These are phyloP conservation scores for Urophycis tenuis DNA, from an alignment of 2,797 vertebrate genomes.

Conservation along the genomic window DNA sequence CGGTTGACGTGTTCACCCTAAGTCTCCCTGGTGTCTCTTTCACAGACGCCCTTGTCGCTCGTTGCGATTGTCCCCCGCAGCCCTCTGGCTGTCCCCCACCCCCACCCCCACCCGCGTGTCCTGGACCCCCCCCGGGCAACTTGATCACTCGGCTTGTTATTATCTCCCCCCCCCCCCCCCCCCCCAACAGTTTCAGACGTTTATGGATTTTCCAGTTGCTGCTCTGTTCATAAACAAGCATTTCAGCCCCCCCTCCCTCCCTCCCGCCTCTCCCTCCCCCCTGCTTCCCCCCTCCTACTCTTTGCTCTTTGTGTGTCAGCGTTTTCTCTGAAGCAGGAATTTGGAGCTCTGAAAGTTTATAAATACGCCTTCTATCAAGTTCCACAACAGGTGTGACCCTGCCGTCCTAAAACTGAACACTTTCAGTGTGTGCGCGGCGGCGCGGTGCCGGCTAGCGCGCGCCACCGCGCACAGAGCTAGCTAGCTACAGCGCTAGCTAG, in stretches of 20 bases:
- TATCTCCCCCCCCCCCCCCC: slow-evolving; percentile 82
- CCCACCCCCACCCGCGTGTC: not conserved
- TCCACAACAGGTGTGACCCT: slow-evolving; percentile 99
- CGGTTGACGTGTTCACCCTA: not conserved
- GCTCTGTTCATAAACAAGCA: slow-evolving; percentile 92
- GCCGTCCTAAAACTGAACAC: slow-evolving; percentile 99
- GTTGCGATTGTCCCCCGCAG: not conserved
- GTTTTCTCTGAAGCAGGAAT: slow-evolving; percentile 97
- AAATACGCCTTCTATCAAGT: slow-evolving; percentile 99
- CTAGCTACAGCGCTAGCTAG: too few species aligned
- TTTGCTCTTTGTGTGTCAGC: slow-evolving; percentile 83
- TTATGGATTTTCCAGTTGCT: slow-evolving; percentile 92
- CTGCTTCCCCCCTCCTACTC: slow-evolving; percentile 63
- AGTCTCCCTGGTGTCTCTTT: not conserved
- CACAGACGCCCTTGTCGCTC: not conserved
- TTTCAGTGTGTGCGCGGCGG: slow-evolving; percentile 78
- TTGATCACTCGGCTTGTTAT: slow-evolving; percentile 78
- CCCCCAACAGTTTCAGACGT: slow-evolving; percentile 81
- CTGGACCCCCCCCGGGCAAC: slow-evolving; percentile 33
- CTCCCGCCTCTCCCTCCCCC: slow-evolving; percentile 68
- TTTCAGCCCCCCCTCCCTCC: slow-evolving; percentile 74
- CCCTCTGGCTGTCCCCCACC: too few species aligned
- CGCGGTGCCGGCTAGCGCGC: too few species aligned
- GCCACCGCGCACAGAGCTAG: too few species aligned
- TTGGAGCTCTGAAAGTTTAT: slow-evolving; percentile 99